Evolutionary conservation across 1,140 invertebrate species (phyloP).

Genomic region (Frieseomelitta varia): DNA sequence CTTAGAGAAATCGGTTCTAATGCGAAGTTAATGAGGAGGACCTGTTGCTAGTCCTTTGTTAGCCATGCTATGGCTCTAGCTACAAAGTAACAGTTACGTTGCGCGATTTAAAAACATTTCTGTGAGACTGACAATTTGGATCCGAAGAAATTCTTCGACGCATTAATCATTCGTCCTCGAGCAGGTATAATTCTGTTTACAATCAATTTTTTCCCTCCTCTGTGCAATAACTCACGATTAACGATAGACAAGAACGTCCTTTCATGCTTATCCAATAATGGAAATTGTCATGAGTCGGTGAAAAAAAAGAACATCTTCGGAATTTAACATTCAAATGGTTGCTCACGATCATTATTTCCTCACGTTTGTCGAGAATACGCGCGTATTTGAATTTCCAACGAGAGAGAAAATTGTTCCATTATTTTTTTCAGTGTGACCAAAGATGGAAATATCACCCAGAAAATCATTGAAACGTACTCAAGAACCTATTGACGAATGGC

Average conservation of each 20-base stretch:
- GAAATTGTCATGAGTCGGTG: not conserved
- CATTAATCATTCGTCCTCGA: not conserved
- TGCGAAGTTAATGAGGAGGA: not conserved
- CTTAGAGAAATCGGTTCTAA: constrained; percentile 18
- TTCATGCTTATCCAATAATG: not conserved
- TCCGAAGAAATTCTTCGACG: not conserved
- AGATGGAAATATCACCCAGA: constrained; percentile 69
- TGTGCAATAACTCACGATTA: not conserved
- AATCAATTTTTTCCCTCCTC: not conserved
- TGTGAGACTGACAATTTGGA: not conserved
- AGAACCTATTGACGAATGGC: constrained; percentile 87
- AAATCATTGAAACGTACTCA: constrained; percentile 72
- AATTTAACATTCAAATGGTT: not conserved
- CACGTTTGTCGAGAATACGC: not conserved
- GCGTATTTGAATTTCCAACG: not conserved
- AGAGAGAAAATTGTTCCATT: not conserved
- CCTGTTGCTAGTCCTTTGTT: constrained; percentile 38
- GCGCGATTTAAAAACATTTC: not conserved
- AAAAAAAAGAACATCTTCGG: not conserved
- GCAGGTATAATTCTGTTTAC: constrained; percentile 25
- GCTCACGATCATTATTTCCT: not conserved
- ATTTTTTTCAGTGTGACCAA: not conserved
- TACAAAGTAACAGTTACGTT: constrained; percentile 13
- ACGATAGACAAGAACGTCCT: not conserved
- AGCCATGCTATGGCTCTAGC: not conserved